A percentile compares a stretch with the other conserved stretches of the same genome.
These are phyloP conservation scores for Helicorthomorpha holstii DNA, from an alignment of 1,140 invertebrate genomes.

Conservation along the genomic window DNA sequence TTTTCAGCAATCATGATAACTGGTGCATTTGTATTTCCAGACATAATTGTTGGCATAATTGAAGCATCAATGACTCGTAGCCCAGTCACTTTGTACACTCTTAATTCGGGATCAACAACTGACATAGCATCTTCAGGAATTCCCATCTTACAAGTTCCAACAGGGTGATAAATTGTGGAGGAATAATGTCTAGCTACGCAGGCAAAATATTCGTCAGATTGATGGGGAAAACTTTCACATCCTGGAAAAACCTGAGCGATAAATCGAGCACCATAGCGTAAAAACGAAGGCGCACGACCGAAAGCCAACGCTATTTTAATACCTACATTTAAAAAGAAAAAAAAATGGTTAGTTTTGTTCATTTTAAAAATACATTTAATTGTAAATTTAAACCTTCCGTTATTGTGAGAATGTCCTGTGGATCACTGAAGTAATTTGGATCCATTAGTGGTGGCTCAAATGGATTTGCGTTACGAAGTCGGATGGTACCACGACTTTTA, in stretches of 20 bases:
- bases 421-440: constrained; percentile 54
- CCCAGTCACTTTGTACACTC: too few relatives aligned
- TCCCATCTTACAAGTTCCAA: constrained; percentile 57
- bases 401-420: constrained; percentile 36
- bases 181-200: constrained; percentile 55
- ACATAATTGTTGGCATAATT: too few relatives aligned
- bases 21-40: too few relatives aligned
- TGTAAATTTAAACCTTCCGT: constrained; percentile 20
- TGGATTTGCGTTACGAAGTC: constrained; percentile 47
- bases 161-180: constrained; percentile 53
- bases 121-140: constrained; percentile 42
- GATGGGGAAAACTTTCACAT: constrained; percentile 42
- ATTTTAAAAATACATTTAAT: not conserved
- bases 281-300: constrained; percentile 6
- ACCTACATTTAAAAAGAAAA: not conserved
- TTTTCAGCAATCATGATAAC: too few relatives aligned
- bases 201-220: constrained; percentile 58
- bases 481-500: constrained; percentile 50
- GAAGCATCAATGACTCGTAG: too few relatives aligned
- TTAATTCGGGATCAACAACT: constrained; percentile 53
- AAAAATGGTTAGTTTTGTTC: not conserved
- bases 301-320: constrained; percentile 7
- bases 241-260: constrained; percentile 59
- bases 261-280: constrained; percentile 8
- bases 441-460: constrained; percentile 58